Evolutionary conservation across 1,140 invertebrate genomes (phyloP), one percentile per base, ranked within the genome.

Genomic region (Diachasmimorpha longicaudata): DNA sequence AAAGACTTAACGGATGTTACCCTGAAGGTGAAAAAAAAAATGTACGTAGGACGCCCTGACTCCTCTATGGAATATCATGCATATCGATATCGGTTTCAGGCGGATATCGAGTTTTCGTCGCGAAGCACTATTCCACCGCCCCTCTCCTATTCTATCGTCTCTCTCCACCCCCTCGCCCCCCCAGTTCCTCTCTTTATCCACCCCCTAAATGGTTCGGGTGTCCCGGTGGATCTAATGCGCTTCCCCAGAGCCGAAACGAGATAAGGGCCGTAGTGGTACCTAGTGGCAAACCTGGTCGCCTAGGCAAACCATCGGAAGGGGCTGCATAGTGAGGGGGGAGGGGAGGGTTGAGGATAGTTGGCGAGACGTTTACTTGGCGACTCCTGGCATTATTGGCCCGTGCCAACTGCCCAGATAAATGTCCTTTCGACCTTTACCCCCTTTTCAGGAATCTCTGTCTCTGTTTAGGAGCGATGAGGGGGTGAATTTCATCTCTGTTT

Each of bases 151-250:
- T 39, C 69, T 13, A 23, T 23, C 63, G 16, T 8, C 36, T 46
- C n/a, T 25, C 75, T 81, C 78, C 79, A 75, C 72, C 79, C 79
- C 77, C 73, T 71, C 75, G 19, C 21, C 13, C 6, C 48, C 37
- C 25, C 31, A 31, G 6, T n/a, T n/a, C 31, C n/a, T 21, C 75
- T 81, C 78, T 79, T 77, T 74, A 79, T 79, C 77, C 73, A 74
- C 75, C 31, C 58, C 23, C 21, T 63, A 63, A 63, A 73, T 70
- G 58, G 66, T 48, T 8, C 48, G 69, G 68, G 70, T 75, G 63
- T 75, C 74, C 69, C 74, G 21, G 67, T 25, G 55, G 70, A 76
- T 76, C 74, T 76, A 76, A 76, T 76, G 74, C 52, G 74, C 74
- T 71, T 37, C 70, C 66, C 36, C 48, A 14, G 55, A 39, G 31